Evolutionary conservation across 2,113 vertebrate genomes (phyloP).

Genomic region (Crotalus horridus): DNA sequence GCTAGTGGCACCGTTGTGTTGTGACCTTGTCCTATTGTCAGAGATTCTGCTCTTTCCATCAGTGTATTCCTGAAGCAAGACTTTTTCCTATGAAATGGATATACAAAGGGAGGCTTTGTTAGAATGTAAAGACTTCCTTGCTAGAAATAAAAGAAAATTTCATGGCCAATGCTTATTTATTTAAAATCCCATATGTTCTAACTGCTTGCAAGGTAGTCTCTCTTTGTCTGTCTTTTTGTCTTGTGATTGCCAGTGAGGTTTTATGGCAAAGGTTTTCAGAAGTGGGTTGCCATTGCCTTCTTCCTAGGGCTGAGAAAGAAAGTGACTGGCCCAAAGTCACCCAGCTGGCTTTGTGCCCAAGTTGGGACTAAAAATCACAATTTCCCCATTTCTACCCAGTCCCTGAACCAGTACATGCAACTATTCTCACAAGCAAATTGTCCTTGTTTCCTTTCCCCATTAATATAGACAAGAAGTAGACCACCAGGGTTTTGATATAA

Average conservation of each 20-base stretch:
- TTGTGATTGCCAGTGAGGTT: neutral
- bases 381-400: neutral
- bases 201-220: neutral
- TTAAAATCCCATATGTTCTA: neutral
- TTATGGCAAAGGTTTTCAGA: neutral
- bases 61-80: neutral
- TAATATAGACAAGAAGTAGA: neutral
- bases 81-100: neutral
- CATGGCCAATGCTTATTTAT: neutral
- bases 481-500: neutral
- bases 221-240: neutral
- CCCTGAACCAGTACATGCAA: neutral
- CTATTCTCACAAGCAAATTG: neutral
- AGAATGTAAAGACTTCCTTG: neutral
- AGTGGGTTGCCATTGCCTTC: neutral
- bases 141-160: neutral
- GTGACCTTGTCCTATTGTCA: neutral
- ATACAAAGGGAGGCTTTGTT: neutral
- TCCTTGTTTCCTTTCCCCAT: neutral
- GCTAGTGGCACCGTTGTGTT: neutral
- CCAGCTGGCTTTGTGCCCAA: neutral
- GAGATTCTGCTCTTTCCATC: neutral
- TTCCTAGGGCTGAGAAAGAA: neutral
- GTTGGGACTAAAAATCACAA: neutral
- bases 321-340: neutral